These are phyloP conservation scores for Drosophila carrolli DNA, from an alignment of 1,140 invertebrate genomes.

Conservation along the genomic window DNA sequence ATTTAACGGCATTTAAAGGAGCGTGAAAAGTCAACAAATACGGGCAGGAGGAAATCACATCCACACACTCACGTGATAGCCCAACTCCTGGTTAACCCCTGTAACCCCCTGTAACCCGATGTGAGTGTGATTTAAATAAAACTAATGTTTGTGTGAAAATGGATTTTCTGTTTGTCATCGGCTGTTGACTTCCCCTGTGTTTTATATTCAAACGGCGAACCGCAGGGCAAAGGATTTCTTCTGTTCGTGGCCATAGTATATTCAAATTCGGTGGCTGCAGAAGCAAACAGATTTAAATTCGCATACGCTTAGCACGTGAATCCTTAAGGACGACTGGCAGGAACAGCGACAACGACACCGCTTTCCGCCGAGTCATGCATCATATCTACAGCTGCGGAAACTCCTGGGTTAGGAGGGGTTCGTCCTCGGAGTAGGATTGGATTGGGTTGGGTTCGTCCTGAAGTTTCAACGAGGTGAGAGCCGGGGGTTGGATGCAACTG, in stretches of 20 bases:
- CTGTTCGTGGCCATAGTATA: conserved; percentile 33
- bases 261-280: conserved; percentile 64
- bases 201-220: conserved; percentile 77
- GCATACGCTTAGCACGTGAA: conserved; percentile 74
- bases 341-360: conserved; percentile 45
- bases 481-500: conserved; percentile 27
- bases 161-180: conserved; percentile 83
- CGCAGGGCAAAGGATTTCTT: conserved; percentile 62
- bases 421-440: conserved; percentile 24
- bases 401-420: conserved; percentile 25
- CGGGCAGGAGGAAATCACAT: conserved; percentile 38
- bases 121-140: conserved; percentile 75
- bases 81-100: conserved; percentile 51
- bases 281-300: conserved; percentile 72
- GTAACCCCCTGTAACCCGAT: conserved; percentile 33
- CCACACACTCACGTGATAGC: conserved; percentile 40
- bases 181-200: conserved; percentile 57
- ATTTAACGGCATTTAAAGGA: conserved; percentile 79
- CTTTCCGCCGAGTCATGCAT: conserved; percentile 80
- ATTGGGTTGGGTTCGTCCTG: conserved; percentile 6
- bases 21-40: conserved; percentile 84
- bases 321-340: conserved; percentile 49
- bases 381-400: conserved; percentile 68
- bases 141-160: conserved; percentile 82
- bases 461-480: conserved; percentile 1